Evolutionary conservation across 2,888 invertebrate genomes (phyloP), one percentile per base, ranked within the genome.

Genomic region (Hydroisotoma schaefferi): DNA sequence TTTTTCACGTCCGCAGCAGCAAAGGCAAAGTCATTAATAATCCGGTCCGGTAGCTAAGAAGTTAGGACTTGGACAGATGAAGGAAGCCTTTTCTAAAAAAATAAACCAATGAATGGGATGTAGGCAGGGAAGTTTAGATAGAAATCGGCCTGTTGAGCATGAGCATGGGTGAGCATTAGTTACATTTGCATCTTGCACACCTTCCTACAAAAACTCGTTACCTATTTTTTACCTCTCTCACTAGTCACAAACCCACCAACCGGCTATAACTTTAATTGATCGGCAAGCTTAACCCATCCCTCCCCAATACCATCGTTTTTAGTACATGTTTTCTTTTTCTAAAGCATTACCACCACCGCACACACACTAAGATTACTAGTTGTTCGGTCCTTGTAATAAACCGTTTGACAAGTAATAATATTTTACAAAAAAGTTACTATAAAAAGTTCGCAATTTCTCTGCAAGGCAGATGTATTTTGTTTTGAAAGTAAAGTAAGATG

Each of bases 61-160:
- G n/a, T n/a, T n/a, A n/a, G n/a, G 40, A 18, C 46, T 5, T 33
- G 53, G 38, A 53, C 28, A 29, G 22, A 28, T 33, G 5, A 43
- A 55, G 40, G 59, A 55, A 33, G 48, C 55, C 48, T 37, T 38
- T 55, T 33, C 3, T 25, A 43, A 26, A 28, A 40, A 37, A 37
- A 52, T 37, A 52, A 26, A 37, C 53, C 53, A 53, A 53, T 53
- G 53, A 53, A 20, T 25, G 53, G 37, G 38, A 29, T 49, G 61
- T 60, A 60, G 65, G 65, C 59, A 59, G 65, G 65, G 59, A 27
- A 60, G 43, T 55, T 59, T 18, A 60, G 57, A 49, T 52, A 55
- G 57, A 57, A 59, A 65, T 61, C 61, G 49, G 49, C 61, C 65
- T 59, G 57, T 59, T 28, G 62, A 62, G 61, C 65, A 65, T 65